Evolutionary conservation across 2,888 invertebrate species (phyloP), one percentile per base, ranked within the genome.

Genomic region (Lithophane socia): DNA sequence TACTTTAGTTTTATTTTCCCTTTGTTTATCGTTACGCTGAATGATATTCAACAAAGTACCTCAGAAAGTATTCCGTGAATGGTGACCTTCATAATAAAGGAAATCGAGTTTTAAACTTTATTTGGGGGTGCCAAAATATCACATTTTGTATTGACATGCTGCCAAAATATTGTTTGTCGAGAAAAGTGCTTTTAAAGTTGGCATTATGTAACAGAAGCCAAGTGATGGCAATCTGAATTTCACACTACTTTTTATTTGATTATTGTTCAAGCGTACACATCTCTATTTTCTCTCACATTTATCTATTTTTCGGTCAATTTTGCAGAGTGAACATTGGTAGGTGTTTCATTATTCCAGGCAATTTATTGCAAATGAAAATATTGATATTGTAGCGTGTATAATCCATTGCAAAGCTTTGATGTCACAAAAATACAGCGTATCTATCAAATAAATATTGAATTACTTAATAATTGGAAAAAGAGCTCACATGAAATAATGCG

Each of bases 1-100:
- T 82, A 84, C 72, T 83, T 84, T 73, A 80, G 69, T 73, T 69
- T 81, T 80, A 73, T 73, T 77, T 80, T 66, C 73, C 73, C 72
- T 76, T 69, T 80, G 77, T 77, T 75, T 67, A 76, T 58, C 67
- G 63, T 66, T 66, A 80, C 58, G 54, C 80, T 64, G 54, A 80
- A 80, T 73, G 56, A 66, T 75, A 74, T 80, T 72, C 16, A 21
- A 64, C 8, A 44, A 75, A 83, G 24, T 79, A 64, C 54, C 71
- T 67, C 60, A 24, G 65, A 60, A 73, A 72, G n/a, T 61, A 54
- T 49, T 61, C 49, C 63, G 54, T 68, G 44, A 73, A 63, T 8
- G 42, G 42, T 56, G 64, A 75, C 83, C 83, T 83, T 79, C 13
- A 10, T 24, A 66, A n/a, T 13, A 1, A 60, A 54, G 69, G 77